Evolutionary conservation across 2,113 vertebrate genomes (phyloP), one percentile per base, ranked within the genome.

Genomic region (Vimba vimba): DNA sequence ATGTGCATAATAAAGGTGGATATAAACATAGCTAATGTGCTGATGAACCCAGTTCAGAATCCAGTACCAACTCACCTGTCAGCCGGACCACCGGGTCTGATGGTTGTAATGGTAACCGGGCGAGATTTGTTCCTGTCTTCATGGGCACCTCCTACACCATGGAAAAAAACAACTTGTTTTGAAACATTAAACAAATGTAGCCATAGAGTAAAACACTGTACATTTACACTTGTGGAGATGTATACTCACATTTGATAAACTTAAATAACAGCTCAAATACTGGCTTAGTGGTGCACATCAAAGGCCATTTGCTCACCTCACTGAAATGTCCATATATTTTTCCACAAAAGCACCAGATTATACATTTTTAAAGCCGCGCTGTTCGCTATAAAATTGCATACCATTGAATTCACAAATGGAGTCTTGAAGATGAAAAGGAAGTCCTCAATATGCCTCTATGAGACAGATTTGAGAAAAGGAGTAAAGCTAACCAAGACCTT

Each of bases 51-150:
- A 33, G 57, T n/a, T 47, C 19, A 69, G 30, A 8, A 43, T 33
- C 27, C 13, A 57, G 15, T 77, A 82, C 71, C 50, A 92, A 84
- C 90, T 90, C 94, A 99, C 98, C 98, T 98, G 95, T 99, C 98
- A 86, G 97, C 97, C 21, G 98, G 97, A 50, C 98, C 98, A 83
- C 97, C 97, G 8, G 97, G 96, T 90, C 98, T 95, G 90, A 98
- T 96, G 87, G 97, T 98, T 69, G 97, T 98, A 94, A 99, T 95
- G 92, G 97, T 97, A 91, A 99, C 95, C 1, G 98, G 98, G 19
- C 98, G 97, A 90, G 97, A 98, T 96, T 99, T 99, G 95, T 98
- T 99, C 94, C 98, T 96, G 92, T 99, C 98, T 91, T 99, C 98
- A 0, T 98, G 95, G 59, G 97, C 94, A 75, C 98, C 98, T 85